A percentile compares a stretch with the other conserved stretches of the same genome.
phyloP scores from a whole-genome alignment of 2,113 vertebrate genomes.

The Bubo blakistoni region DNA sequence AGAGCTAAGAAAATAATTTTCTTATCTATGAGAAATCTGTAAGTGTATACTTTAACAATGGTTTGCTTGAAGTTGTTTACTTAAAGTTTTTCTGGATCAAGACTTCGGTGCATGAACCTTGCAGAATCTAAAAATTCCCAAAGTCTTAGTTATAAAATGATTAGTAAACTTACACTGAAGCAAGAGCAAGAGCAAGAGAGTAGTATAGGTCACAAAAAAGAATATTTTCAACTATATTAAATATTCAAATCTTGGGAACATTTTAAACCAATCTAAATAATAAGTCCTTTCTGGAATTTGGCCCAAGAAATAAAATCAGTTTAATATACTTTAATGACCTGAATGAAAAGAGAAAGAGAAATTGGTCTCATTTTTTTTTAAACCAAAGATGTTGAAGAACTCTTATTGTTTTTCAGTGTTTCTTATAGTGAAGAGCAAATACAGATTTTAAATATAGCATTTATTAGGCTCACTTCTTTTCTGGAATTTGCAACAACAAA shows the following conservation, averaged over 20 bases:
- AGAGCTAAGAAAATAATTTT: neutral
- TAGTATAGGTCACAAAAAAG: neutral
- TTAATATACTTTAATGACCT: neutral
- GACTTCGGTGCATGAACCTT: neutral
- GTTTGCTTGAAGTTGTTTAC: neutral
- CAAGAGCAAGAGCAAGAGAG: neutral
- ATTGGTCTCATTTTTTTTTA: neutral
- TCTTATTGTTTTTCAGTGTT: neutral
- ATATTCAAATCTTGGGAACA: neutral
- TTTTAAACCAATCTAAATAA: neutral
- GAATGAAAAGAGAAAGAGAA: neutral
- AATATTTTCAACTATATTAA: neutral
- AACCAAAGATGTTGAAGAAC: neutral
- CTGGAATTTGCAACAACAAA: neutral
- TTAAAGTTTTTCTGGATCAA: neutral
- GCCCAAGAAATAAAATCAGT: neutral
- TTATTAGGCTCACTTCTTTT: neutral
- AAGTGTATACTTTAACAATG: neutral
- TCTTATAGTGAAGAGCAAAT: neutral
- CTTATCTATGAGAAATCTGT: neutral
- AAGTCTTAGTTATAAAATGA: neutral
- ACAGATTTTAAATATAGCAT: neutral
- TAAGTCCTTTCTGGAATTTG: neutral
- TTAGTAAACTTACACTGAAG: neutral
- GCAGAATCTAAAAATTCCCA: neutral